A percentile compares a stretch with the other conserved stretches of the same genome.
Evolutionary conservation across 2,113 vertebrate genomes (phyloP).

Genomic region (Oenanthe melanoleuca): DNA sequence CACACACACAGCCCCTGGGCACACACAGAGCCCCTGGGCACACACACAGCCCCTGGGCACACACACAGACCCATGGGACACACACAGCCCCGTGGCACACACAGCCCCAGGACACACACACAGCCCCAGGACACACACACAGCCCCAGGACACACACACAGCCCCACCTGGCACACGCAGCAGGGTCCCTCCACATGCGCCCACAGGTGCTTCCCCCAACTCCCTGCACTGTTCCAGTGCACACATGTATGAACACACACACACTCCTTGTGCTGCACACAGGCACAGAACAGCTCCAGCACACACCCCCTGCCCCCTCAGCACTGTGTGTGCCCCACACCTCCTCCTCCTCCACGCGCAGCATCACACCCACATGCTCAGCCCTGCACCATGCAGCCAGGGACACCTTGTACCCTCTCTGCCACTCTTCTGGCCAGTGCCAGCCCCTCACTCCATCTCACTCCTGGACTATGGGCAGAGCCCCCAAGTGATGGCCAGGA

Average conservation of each 20-base stretch:
- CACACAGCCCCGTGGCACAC: no score
- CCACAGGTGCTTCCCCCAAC: neutral
- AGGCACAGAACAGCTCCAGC: neutral
- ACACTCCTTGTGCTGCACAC: neutral
- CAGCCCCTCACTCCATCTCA: fast-evolving
- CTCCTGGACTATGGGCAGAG: neutral
- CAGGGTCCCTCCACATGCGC: fast-evolving
- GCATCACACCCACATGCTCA: fast-evolving
- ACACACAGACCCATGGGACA: no score
- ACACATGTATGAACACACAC: neutral
- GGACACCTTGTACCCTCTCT: neutral
- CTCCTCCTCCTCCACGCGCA: neutral
- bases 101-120: no score
- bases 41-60: no score
- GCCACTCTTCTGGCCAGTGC: neutral
- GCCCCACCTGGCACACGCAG: neutral
- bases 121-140: no score
- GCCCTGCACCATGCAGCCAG: neutral
- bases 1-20: no score
- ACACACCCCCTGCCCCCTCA: neutral
- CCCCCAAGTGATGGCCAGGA: neutral
- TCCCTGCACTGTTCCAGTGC: neutral
- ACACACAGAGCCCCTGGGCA: no score
- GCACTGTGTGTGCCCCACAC: neutral
- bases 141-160: no score